Base-by-base conservation (phyloP, 64 coral and sea anemone genomes). In the Orbicella faveolata region DNA sequence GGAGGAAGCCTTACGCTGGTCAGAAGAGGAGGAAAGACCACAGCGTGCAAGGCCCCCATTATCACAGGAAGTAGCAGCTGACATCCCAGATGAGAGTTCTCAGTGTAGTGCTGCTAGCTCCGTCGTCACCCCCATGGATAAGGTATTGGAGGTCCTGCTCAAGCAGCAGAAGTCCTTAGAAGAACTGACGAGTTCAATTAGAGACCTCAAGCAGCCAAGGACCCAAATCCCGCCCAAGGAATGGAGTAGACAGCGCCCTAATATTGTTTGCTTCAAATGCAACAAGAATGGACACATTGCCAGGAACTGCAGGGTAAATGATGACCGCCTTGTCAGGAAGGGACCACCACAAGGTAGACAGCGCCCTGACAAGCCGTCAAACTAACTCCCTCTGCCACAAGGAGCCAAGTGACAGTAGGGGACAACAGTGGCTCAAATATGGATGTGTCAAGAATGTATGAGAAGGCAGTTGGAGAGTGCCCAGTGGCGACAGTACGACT, bases 401-500 rank as follows among this genome's bases (percentile, higher is more conserved):
- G 63, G 75, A 92, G 90, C 53, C 83, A 92, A 62, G 83, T 18
- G 75, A 13, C 81, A 86, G 75, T 36, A 66, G 83, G 90, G 75
- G 64, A 70, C 87, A 86, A 35, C 44, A 39, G 23, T 79, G 83
- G 83, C 82, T 87, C 66, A 25, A 61, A 65, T 34, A 65, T 89
- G 85, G 26, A 34, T 59, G 52, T n/a, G 52, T 67, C 34, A 69
- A 77, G 16, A 14, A 76, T 94, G 16, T 91, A 33, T 23, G 85
- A 91, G 37, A 95, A 78, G 36, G 89, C 87, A 6, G 52, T 95
- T 73, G 85, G 93, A 1, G 91, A 86, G 63, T 95, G 94, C 83
- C 89, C 89, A 83, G 86, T 84, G 13, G 83, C 63, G 17, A 61
- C 61, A 15, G 90, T 88, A 34, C 89, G 78, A 44, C 6, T 92